Evolutionary conservation across 2,888 invertebrate genomes (phyloP), one percentile per base, ranked within the genome.

Genomic region (Sycophila texana): DNA sequence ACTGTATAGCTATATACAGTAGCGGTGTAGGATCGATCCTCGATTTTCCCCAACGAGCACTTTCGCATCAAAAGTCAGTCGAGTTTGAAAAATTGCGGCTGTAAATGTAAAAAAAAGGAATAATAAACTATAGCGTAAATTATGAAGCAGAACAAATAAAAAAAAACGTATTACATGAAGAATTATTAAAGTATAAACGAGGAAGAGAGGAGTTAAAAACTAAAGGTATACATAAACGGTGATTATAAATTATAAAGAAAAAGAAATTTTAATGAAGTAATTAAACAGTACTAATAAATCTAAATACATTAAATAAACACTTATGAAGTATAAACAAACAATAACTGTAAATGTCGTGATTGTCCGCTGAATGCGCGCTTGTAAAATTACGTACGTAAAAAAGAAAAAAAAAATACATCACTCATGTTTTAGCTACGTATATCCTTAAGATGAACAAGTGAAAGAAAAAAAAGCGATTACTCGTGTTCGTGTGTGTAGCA

Each of bases 291-390:
- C 14, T 60, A 60, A 26, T 49, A 26, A 51, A 39, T 39, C 39
- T 66, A 72, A 60, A 60, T 66, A 60, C 20, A 66, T 30, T 30
- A 66, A 49, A 39, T 70, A 60, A 58, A 47, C 39, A 71, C 53
- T n/a, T 55, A 63, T 30, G 53, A 75, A 63, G 39, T 58, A 58
- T 51, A 57, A 65, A 66, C 67, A 22, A 39, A 65, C 39, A 53
- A 61, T 68, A 68, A 51, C 58, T 70, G 71, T 66, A 74, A 65
- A 71, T 74, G 74, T 71, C 66, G 53, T 66, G 53, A 74, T 71
- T 60, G 74, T 79, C 53, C 39, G 68, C 65, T 66, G 71, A 79
- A 60, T 60, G 70, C 74, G 79, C 39, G 72, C 75, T 79, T 75
- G 72, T 75, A 66, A 26, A 26, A 79, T 74, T 72, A 66, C 58